Conservation (phyloP, 2,113 vertebrate genomes). For the Pipra filicauda region DNA sequence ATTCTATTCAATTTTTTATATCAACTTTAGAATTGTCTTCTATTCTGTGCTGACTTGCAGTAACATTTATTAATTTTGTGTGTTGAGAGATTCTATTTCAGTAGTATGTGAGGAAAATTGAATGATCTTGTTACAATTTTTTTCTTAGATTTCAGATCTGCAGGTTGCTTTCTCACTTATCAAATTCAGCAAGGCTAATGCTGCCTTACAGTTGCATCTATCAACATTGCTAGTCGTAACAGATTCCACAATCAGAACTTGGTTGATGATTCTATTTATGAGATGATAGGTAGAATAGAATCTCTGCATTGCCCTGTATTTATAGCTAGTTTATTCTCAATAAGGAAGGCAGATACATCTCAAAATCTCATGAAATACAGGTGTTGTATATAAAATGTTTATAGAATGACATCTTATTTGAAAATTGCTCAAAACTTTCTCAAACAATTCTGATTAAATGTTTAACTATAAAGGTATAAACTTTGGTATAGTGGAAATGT, state of each 20-base stretch:
- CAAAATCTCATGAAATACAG: neutral
- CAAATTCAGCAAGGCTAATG: neutral
- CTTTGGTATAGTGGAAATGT: neutral
- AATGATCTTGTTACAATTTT: neutral
- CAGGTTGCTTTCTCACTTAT: neutral
- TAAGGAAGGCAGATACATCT: neutral
- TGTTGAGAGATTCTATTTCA: neutral
- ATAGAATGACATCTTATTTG: neutral
- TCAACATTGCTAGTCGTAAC: neutral
- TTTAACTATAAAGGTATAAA: neutral
- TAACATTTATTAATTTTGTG: neutral
- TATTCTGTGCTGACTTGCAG: neutral
- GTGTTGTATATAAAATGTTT: neutral
- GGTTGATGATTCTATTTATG: neutral
- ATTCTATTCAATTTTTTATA: neutral
- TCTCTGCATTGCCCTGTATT: neutral
- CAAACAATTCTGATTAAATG: neutral
- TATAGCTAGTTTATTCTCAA: neutral
- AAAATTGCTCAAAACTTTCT: neutral
- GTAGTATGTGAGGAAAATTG: neutral
- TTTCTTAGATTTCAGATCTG: neutral
- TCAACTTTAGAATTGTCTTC: neutral
- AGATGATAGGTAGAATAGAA: neutral
- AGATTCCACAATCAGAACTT: neutral
- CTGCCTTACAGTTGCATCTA: neutral